A percentile compares a stretch with the other conserved stretches of the same genome.
These are phyloP conservation scores for Sericinus montela DNA, from an alignment of 2,888 invertebrate species.

Conservation along the genomic window DNA sequence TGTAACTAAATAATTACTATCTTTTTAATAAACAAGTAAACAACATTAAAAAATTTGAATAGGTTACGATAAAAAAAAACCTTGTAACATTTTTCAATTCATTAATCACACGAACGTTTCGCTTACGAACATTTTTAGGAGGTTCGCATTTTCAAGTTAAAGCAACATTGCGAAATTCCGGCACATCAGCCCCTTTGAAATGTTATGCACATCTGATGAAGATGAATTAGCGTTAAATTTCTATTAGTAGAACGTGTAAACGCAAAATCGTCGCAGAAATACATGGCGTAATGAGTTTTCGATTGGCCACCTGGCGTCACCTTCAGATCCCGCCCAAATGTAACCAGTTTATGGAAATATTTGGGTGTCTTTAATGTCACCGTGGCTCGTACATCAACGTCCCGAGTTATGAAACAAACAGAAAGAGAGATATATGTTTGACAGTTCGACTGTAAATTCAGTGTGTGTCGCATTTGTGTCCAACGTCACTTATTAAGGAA, in stretches of 20 bases:
- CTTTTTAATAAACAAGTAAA: too few relatives aligned
- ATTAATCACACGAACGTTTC: slow-evolving; percentile 15
- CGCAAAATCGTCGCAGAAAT: slow-evolving; percentile 60
- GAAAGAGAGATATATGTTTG: slow-evolving; percentile 49
- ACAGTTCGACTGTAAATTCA: slow-evolving; percentile 41
- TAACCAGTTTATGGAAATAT: slow-evolving; percentile 37
- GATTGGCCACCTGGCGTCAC: slow-evolving; percentile 53
- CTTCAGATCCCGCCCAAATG: slow-evolving; percentile 57
- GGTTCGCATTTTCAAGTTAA: neutral
- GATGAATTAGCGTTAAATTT: slow-evolving; percentile 36
- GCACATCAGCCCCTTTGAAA: slow-evolving; percentile 10
- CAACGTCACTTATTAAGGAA: neutral
- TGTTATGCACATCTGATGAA: slow-evolving; percentile 16
- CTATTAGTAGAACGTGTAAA: slow-evolving; percentile 49
- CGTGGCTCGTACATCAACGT: slow-evolving; percentile 59
- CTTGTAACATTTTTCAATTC: neutral
- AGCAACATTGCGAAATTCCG: slow-evolving; percentile 23
- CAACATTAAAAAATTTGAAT: too few relatives aligned
- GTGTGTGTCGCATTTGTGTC: neutral
- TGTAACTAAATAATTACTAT: too few relatives aligned
- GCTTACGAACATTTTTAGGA: slow-evolving; percentile 15
- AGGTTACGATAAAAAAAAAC: too few relatives aligned
- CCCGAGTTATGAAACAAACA: slow-evolving; percentile 59
- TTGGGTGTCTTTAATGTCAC: slow-evolving; percentile 25
- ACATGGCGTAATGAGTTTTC: slow-evolving; percentile 63